Conservation (phyloP, 2,888 invertebrate genomes). For the Frankliniella intonsa region DNA sequence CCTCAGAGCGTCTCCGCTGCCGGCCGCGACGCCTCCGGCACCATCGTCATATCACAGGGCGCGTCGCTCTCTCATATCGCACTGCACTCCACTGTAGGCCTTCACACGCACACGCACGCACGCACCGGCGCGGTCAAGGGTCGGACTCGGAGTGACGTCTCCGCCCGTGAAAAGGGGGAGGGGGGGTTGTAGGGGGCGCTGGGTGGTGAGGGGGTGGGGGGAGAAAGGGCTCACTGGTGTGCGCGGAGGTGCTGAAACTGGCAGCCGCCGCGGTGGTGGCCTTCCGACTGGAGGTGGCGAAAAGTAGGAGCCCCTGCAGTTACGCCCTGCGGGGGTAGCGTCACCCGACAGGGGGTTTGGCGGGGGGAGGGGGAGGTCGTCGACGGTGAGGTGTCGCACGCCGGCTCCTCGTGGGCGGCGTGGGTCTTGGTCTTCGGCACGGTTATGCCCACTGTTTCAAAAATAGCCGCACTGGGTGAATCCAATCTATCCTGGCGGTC, state of each 20-base stretch:
- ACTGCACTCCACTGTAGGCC: neutral
- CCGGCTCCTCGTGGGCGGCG: too few relatives aligned
- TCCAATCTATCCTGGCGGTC: neutral
- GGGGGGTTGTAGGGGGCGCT: neutral
- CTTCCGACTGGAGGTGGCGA: constrained; percentile 12
- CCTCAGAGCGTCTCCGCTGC: neutral
- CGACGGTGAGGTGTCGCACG: neutral
- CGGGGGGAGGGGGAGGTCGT: neutral
- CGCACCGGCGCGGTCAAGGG: neutral
- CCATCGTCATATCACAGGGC: neutral
- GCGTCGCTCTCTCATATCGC: neutral
- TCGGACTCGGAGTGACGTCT: neutral
- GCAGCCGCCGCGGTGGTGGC: neutral
- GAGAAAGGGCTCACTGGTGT: neutral
- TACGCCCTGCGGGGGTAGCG: neutral
- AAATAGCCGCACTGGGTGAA: neutral
- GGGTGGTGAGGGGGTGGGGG: neutral
- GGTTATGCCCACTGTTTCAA: neutral
- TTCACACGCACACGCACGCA: neutral
- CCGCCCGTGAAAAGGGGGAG: neutral
- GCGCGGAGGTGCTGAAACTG: neutral
- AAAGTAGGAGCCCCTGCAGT: neutral
- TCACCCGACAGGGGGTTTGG: neutral
- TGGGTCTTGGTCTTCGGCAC: neutral
- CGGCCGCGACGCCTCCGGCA: neutral